Conservation (phyloP, 2,797 vertebrate species). For the Oreochromis grahami region DNA sequence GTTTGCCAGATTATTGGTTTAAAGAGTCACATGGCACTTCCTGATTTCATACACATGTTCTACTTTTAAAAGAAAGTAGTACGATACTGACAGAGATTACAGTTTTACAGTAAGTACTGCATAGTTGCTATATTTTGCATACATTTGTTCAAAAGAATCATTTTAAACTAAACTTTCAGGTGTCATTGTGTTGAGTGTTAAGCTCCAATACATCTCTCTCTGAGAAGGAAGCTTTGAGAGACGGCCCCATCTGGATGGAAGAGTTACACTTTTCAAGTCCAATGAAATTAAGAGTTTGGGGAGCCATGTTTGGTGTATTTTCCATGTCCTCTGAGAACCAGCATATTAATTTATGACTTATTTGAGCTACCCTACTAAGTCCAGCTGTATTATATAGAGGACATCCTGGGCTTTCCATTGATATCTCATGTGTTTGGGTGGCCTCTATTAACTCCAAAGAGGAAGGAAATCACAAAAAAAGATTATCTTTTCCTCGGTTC, state of each 20-base stretch:
- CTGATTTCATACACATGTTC: neutral
- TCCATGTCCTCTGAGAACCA: neutral
- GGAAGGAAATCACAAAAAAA: neutral
- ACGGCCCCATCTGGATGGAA: neutral
- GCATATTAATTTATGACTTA: neutral
- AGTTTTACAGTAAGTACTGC: neutral
- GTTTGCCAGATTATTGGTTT: neutral
- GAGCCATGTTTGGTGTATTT: neutral
- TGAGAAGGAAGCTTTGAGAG: neutral
- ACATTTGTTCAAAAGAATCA: neutral
- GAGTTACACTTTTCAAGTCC: neutral
- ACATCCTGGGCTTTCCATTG: neutral
- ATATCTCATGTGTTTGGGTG: neutral
- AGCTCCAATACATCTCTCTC: neutral
- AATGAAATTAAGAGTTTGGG: neutral
- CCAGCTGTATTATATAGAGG: neutral
- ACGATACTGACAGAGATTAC: neutral
- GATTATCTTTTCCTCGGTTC: neutral
- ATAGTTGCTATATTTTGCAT: neutral
- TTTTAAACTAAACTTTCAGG: neutral
- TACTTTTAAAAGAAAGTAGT: neutral
- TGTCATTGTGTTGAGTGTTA: neutral
- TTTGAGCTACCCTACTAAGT: neutral
- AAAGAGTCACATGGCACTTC: neutral
- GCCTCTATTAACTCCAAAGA: neutral